These are phyloP conservation scores for Pterocles orientalis DNA, from an alignment of 2,113 vertebrate species.

Conservation along the genomic window DNA sequence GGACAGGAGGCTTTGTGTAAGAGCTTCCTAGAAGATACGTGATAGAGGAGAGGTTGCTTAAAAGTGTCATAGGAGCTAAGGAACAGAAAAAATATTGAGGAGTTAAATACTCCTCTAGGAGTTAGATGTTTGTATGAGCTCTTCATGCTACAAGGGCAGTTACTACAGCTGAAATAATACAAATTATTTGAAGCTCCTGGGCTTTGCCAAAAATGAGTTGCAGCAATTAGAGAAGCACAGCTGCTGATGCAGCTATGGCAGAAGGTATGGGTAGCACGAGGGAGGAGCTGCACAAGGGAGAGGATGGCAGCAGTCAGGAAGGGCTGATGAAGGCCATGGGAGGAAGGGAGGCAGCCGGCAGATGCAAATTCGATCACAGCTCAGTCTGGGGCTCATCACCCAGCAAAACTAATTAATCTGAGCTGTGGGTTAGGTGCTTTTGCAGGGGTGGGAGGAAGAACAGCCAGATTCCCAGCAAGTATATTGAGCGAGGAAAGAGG, in stretches of 20 bases:
- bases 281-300: not conserved
- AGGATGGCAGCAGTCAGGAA: not conserved
- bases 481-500: not conserved
- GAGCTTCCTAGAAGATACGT: not conserved
- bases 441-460: not conserved
- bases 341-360: not conserved
- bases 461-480: not conserved
- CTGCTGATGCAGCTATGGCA: not conserved
- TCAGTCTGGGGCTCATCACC: not conserved
- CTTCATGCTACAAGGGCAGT: not conserved
- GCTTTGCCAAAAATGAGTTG: not conserved
- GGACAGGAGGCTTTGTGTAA: not conserved
- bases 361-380: not conserved
- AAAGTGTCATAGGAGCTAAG: not conserved
- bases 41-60: not conserved
- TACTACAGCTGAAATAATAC: not conserved
- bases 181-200: not conserved
- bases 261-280: not conserved
- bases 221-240: not conserved
- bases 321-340: not conserved
- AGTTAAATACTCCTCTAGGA: not conserved
- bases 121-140: not conserved
- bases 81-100: not conserved
- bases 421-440: not conserved
- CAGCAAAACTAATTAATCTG: not conserved